Base-by-base conservation (phyloP, 1,140 invertebrate species). In the Psix sp. region DNA sequence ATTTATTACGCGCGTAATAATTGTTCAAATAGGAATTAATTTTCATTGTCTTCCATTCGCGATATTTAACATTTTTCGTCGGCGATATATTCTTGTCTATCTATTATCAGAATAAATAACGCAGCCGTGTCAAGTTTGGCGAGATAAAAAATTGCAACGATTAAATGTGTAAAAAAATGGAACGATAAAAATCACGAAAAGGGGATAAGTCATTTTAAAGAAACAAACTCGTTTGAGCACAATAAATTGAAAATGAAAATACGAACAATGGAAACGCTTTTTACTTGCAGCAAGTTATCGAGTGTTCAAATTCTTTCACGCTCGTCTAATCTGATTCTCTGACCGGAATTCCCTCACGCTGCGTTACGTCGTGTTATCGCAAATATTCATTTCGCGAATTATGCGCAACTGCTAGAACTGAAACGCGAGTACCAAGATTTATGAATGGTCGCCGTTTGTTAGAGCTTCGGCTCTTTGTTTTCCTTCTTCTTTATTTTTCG, bases 181-280 rank as follows among this genome's bases (percentile, higher is more conserved):
- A n/a, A n/a, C n/a, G n/a, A n/a, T n/a, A n/a, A n/a, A n/a, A n/a
- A n/a, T n/a, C n/a, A n/a, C n/a, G n/a, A n/a, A n/a, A n/a, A n/a
- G n/a, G n/a, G n/a, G n/a, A n/a, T n/a, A n/a, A n/a, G n/a, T n/a
- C n/a, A n/a, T n/a, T n/a, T n/a, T n/a, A n/a, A n/a, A n/a, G n/a
- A n/a, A n/a, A n/a, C n/a, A n/a, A 52, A 14, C 48, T 17, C 46
- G 20, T n/a, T n/a, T n/a, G n/a, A n/a, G 5, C 5, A 20, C 26
- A 43, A 57, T 67, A 18, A 67, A 67, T 67, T 67, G 57, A 59
- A 49, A 67, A 51, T 45, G 42, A 11, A 67, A 67, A 43, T 67
- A 59, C 63, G 36, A 59, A 57, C 51, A 42, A 66, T 66, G 57
- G 62, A 57, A 66, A 66, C n/a, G n/a, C n/a, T 42, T 1, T 56